Percentiles rank a stretch among this genome's conserved stretches.
Conservation (phyloP, 2,113 vertebrate genomes). For the Calyptomena viridis region DNA sequence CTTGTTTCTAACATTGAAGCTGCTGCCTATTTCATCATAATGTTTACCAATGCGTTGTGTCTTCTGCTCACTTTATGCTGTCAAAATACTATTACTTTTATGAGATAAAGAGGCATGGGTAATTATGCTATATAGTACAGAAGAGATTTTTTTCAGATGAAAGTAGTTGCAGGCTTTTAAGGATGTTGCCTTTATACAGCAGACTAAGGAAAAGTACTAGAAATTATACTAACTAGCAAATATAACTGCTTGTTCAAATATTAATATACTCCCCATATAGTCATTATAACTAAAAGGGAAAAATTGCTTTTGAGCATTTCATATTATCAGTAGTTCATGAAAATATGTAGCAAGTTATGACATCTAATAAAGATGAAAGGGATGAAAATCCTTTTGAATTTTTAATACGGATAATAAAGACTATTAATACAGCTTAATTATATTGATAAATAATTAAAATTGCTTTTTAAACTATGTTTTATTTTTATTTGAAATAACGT, state of each 20-base stretch:
- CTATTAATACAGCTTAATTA: conserved; percentile 51
- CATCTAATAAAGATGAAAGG: conserved; percentile 56
- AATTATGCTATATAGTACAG: neutral
- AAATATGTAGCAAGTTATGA: conserved; percentile 45
- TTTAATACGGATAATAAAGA: conserved; percentile 50
- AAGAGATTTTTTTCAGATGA: neutral
- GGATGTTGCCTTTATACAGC: neutral
- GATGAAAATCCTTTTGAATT: conserved; percentile 47
- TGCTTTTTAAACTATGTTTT: conserved; percentile 45
- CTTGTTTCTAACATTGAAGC: neutral
- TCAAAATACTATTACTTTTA: neutral
- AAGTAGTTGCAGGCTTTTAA: neutral
- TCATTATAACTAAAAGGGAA: conserved; percentile 32
- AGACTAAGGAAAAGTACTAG: neutral
- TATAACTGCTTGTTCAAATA: conserved; percentile 49
- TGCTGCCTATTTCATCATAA: neutral
- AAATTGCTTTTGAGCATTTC: conserved; percentile 23
- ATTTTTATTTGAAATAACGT: conserved; percentile 52
- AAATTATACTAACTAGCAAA: conserved; percentile 14
- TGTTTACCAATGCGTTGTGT: neutral
- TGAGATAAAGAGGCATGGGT: neutral
- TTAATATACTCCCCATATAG: conserved; percentile 42
- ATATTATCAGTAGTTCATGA: conserved; percentile 45
- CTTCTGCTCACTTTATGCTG: neutral
- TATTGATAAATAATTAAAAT: conserved; percentile 46